Base-by-base conservation (phyloP, 2,888 invertebrate genomes). In the Chymomyza amoena region DNA sequence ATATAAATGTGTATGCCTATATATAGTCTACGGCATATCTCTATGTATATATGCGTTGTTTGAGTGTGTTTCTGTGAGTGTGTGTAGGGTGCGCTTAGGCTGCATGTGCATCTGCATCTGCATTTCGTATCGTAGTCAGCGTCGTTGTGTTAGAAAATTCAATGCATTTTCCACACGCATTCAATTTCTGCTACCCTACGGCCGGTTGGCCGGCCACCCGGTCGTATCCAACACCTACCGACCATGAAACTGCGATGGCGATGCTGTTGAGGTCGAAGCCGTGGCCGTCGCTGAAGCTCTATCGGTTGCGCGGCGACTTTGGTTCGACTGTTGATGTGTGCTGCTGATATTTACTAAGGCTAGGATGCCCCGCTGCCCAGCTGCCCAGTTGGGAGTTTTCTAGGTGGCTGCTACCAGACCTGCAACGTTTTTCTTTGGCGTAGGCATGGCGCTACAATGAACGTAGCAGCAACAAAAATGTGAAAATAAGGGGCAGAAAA, bases 261-360 rank as follows among this genome's bases (percentile, higher is more conserved):
- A 6, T 51, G n/a, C 57, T 52, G 50, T 20, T 28, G 67, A 51
- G 15, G 54, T 10, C 50, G 64, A 18, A 36, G 36, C 36, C 63
- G 73, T 69, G 61, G 64, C 39, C 64, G 66, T 28, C 62, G 66
- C 64, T 80, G 74, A 79, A 85, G 57, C 70, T 73, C 75, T 85
- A 83, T 83, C 87, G 87, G 87, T 83, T 87, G 85, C 80, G 87
- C 83, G 83, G 79, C 85, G 85, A 83, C 87, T 87, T 83, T 87
- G 83, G 78, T 82, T 82, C 87, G 87, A 85, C 78, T 83, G 74
- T 75, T 80, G 80, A 78, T 74, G 76, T 80, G 67, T 72, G 77
- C 68, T 72, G 77, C 68, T 56, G 61, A 15, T 45, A 45, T 45
- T 45, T 45, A 45, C 39, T 45, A 54, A 18, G 54, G 54, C 54